Evolutionary conservation across 2,113 vertebrate genomes (phyloP), one percentile per base, ranked within the genome.

Genomic region (Carollia perspicillata): DNA sequence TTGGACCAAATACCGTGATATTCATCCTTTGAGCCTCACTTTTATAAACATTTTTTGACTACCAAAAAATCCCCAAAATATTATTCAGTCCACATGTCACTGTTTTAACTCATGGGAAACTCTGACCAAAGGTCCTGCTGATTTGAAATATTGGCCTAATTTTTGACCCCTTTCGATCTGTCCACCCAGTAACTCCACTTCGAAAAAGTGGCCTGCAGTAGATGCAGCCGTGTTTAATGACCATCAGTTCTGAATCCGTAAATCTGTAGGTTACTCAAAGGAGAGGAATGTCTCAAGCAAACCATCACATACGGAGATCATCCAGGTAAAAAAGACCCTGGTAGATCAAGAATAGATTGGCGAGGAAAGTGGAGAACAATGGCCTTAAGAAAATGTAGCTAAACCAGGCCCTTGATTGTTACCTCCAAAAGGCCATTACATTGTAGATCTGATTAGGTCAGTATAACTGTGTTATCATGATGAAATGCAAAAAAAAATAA

Each of bases 401-500:
- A 87, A 10, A 14, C 5, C 12, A 51, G 4, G 6, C 22, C 7
- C 47, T 65, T 75, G 33, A 77, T 28, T 72, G 23, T 28, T 72
- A 30, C 22, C 8, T 81, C 40, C 20, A 55, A 85, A 30, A 92
- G 3, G 1, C 6, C 11, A 20, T 88, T 30, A 72, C 3, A 51
- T 55, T 90, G 90, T 53, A 42, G 47, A 30, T 77, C 6, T 72
- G 35, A 14, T 90, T 26, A 81, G 35, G 28, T 86, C 66, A 79
- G 8, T 16, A 35, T 77, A 92, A 16, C 35, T n/a, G 30, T 30
- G 5, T 60, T 83, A 2, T 33, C 18, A 49, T 88, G 40, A 63
- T 51, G 88, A 93, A 88, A 84, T 51, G 63, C 69, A 94, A 90
- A 93, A 33, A 71, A 83, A 47, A 87, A 30, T n/a, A n/a, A n/a